Percentiles rank a stretch among this genome's conserved stretches.
Conservation (phyloP, 2,797 vertebrate genomes). For the Melopsittacus undulatus region DNA sequence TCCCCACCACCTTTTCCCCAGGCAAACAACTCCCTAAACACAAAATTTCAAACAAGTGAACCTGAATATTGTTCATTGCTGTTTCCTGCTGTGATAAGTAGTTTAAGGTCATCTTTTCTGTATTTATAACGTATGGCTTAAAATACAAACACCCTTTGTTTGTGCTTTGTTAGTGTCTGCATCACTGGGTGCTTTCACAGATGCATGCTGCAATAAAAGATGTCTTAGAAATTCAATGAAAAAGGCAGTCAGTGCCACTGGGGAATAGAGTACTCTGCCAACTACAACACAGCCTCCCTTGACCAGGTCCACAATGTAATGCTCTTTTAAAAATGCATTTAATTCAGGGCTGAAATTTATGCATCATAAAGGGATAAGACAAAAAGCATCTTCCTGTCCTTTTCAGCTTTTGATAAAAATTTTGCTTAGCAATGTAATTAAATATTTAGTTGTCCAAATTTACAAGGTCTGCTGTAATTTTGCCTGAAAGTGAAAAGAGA, state of each 20-base stretch:
- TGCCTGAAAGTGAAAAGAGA: neutral
- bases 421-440: neutral
- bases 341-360: neutral
- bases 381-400: neutral
- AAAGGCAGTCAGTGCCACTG: constrained; percentile 61
- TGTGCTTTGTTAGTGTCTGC: constrained; percentile 39
- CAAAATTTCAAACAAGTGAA: neutral
- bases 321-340: constrained; percentile 10
- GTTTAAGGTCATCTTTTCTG: constrained; percentile 55
- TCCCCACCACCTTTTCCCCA: neutral
- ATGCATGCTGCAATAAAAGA: constrained; percentile 1
- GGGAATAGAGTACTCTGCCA: constrained; percentile 52
- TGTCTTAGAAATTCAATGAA: constrained; percentile 42
- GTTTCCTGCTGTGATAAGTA: constrained; percentile 33
- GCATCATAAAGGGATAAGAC: neutral
- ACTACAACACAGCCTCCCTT: neutral
- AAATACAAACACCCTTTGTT: constrained; percentile 41
- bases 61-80: neutral
- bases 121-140: constrained; percentile 3
- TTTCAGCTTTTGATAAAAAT: neutral
- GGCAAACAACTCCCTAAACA: neutral
- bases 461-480: neutral
- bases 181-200: constrained; percentile 51
- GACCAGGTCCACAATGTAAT: constrained; percentile 20
- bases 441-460: neutral